Evolutionary conservation across 2,888 invertebrate species (phyloP), one percentile per base, ranked within the genome.

Genomic region (Pinctada fucata): DNA sequence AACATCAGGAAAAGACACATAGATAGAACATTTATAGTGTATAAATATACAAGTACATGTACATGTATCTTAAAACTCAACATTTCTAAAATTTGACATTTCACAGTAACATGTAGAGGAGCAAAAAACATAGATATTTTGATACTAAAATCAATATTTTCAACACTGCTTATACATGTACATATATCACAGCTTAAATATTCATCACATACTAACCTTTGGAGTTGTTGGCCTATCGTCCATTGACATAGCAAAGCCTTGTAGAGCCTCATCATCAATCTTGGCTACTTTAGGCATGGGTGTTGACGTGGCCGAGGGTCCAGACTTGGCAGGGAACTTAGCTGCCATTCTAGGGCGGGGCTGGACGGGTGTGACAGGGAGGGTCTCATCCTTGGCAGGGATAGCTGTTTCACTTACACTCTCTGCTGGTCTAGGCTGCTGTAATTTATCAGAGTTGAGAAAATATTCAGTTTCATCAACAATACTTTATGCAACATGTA

Each of bases 221-320:
- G 78, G 78, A 8, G 78, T 78, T 2, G 74, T 74, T 13, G 74
- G 74, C 52, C 58, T 74, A 48, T 68, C 78, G 52, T 51, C 69
- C 78, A 78, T 74, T 2, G 58, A 68, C 45, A 58, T 16, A 5
- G 65, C 48, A 5, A 78, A 74, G 5, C 74, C 78, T 16, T 70
- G 70, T 47, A 74, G 64, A 2, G 74, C 64, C 10, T 76, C 69
- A 5, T 74, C 70, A 13, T 78, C 69, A 5, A 69, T 70, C 8
- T 66, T 49, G 50, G 49, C 31, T 45, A 67, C 49, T 51, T 84
- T 83, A 45, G 85, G 83, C 85, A 89, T 84, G 2, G 90, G 90
- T 48, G 90, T 90, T 45, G 90, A 90, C 5, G 88, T 87, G n/a
- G 89, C 89, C 5, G 86, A 80, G 6, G 90, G 90, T 2, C 83